Conservation (phyloP, 2,888 invertebrate species). For the Megamerina dolium region DNA sequence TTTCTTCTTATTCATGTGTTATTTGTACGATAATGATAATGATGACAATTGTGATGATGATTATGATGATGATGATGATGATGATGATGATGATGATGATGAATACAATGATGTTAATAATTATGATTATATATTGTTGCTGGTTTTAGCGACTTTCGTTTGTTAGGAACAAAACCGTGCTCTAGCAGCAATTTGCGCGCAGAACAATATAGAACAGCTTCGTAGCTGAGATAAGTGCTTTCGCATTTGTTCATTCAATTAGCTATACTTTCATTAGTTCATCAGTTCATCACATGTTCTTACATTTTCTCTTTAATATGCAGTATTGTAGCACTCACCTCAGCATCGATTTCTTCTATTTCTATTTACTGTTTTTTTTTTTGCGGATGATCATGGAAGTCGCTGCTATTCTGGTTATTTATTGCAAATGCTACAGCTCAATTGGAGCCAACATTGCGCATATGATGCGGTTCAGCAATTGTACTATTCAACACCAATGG, state of each 20-base stretch:
- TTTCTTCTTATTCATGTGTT: no score
- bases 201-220: no score
- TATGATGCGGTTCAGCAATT: slow-evolving; percentile 41
- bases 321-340: background rate
- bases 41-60: no score
- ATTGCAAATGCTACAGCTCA: no score
- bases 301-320: background rate
- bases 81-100: no score
- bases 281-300: background rate
- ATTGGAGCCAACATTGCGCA: slow-evolving; percentile 52
- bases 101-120: no score
- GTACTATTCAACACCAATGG: slow-evolving; percentile 47
- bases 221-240: no score
- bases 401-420: slow-evolving; percentile 24
- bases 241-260: no score
- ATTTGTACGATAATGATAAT: no score
- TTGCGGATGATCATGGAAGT: background rate
- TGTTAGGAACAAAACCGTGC: slow-evolving; percentile 50
- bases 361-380: background rate
- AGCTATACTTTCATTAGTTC: no score
- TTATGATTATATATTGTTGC: no score
- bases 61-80: no score
- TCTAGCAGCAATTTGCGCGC: slow-evolving; percentile 24
- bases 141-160: slow-evolving; percentile 22
- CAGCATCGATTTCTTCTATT: background rate